Evolutionary conservation across 2,113 vertebrate species (phyloP).

Genomic region (Rhinolophus ferrumequinum): DNA sequence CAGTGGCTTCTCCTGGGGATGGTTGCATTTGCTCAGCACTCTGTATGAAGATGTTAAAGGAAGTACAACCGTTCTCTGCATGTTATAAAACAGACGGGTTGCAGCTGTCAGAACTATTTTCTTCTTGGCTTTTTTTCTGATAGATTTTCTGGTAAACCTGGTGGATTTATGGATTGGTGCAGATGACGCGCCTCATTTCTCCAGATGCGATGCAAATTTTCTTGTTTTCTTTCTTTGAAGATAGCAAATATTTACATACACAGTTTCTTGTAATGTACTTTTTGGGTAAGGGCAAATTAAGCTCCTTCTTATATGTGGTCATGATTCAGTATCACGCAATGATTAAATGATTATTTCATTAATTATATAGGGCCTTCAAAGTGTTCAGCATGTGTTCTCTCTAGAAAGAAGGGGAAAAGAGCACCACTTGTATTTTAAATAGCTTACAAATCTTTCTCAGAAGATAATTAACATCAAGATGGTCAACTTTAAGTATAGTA

Average conservation of each 20-base stretch:
- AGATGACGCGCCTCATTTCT: slow-evolving; percentile 3
- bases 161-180: slow-evolving; percentile 44
- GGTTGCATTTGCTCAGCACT: neutral
- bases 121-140: slow-evolving; percentile 67
- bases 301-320: neutral
- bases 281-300: neutral
- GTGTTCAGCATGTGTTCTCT: neutral
- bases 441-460: neutral
- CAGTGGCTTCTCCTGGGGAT: neutral
- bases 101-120: slow-evolving; percentile 67
- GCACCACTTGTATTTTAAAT: neutral
- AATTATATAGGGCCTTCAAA: neutral
- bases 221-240: slow-evolving; percentile 54
- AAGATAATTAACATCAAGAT: neutral
- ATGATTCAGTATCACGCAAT: slow-evolving; percentile 24
- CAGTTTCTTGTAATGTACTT: neutral
- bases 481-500: neutral
- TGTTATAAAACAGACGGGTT: slow-evolving; percentile 70
- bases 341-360: neutral
- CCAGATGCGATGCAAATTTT: neutral
- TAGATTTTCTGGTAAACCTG: slow-evolving; percentile 37
- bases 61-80: neutral
- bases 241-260: neutral
- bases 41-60: slow-evolving; percentile 39
- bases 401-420: neutral